A percentile compares a stretch with the other conserved stretches of the same genome.
These are phyloP conservation scores for Heliconius melpomene DNA, from an alignment of 1,140 invertebrate species.

Conservation along the genomic window DNA sequence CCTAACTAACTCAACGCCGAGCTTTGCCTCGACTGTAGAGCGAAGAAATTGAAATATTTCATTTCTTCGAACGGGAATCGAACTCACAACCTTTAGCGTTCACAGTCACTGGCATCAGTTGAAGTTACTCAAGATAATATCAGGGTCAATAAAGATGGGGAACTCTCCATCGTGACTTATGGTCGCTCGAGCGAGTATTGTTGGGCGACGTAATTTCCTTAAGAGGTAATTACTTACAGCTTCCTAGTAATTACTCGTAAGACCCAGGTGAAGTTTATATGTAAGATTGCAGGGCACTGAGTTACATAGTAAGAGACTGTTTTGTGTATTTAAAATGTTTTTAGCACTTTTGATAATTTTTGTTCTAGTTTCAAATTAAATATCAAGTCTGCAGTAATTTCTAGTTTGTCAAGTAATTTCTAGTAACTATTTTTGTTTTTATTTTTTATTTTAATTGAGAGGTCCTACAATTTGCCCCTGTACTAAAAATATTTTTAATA, in stretches of 20 bases:
- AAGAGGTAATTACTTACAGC: slow-evolving; percentile 52
- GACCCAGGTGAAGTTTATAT: slow-evolving; percentile 34
- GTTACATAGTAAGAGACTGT: slow-evolving; percentile 5
- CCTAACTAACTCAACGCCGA: too few relatives aligned
- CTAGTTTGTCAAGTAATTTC: too few relatives aligned
- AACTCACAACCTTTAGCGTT: too few relatives aligned
- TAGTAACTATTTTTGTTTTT: too few relatives aligned
- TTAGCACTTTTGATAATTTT: neutral
- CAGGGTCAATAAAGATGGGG: slow-evolving; percentile 38
- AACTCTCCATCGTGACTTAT: slow-evolving; percentile 56
- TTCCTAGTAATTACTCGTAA: slow-evolving; percentile 49
- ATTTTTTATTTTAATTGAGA: too few relatives aligned
- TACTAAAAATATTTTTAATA: neutral
- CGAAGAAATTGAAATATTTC: too few relatives aligned
- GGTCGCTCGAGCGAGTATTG: slow-evolving; percentile 46
- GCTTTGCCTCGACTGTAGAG: too few relatives aligned
- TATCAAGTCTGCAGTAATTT: neutral
- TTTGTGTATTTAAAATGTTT: neutral
- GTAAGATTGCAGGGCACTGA: slow-evolving; percentile 26
- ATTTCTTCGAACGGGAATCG: too few relatives aligned
- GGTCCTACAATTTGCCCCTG: too few relatives aligned
- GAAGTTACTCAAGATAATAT: slow-evolving; percentile 15
- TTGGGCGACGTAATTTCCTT: slow-evolving; percentile 50
- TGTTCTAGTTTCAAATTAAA: neutral
- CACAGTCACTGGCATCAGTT: neutral